phyloP scores from a whole-genome alignment of 2,888 invertebrate species.

The Halictus quadricinctus region DNA sequence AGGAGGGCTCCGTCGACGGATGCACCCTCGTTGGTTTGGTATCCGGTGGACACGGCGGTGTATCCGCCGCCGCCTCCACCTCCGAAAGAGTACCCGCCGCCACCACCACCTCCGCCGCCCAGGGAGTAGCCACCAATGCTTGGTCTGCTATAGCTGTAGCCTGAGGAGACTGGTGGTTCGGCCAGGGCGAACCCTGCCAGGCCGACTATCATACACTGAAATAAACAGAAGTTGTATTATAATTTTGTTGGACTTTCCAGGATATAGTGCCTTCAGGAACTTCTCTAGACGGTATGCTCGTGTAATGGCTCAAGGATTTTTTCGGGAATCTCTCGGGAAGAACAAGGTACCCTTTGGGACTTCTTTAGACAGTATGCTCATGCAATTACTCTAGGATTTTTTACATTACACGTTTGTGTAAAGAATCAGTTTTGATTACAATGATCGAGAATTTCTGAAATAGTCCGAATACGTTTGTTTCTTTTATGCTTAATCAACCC shows the following conservation, averaged over 20 bases:
- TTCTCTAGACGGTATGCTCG: too few species aligned
- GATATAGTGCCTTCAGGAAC: not conserved
- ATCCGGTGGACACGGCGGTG: slow-evolving; percentile 90
- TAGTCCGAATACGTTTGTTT: too few species aligned
- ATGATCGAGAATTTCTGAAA: too few species aligned
- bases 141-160: slow-evolving; percentile 83
- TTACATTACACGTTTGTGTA: too few species aligned
- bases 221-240: slow-evolving; percentile 62
- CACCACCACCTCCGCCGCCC: slow-evolving; percentile 82
- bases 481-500: too few species aligned
- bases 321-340: too few species aligned
- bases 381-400: too few species aligned
- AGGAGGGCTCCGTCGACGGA: slow-evolving; percentile 91
- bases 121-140: slow-evolving; percentile 80
- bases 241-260: not conserved
- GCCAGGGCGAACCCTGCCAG: slow-evolving; percentile 89
- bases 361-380: too few species aligned
- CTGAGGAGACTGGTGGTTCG: slow-evolving; percentile 86
- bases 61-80: slow-evolving; percentile 86
- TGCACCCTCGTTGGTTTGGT: slow-evolving; percentile 92
- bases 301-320: too few species aligned
- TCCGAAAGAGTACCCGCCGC: slow-evolving; percentile 62
- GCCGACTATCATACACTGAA: slow-evolving; percentile 92
- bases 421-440: too few species aligned
- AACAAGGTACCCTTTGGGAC: too few species aligned